Evolutionary conservation across 2,113 vertebrate genomes (phyloP), one percentile per base, ranked within the genome.

Genomic region (Motacilla tschutschensis): DNA sequence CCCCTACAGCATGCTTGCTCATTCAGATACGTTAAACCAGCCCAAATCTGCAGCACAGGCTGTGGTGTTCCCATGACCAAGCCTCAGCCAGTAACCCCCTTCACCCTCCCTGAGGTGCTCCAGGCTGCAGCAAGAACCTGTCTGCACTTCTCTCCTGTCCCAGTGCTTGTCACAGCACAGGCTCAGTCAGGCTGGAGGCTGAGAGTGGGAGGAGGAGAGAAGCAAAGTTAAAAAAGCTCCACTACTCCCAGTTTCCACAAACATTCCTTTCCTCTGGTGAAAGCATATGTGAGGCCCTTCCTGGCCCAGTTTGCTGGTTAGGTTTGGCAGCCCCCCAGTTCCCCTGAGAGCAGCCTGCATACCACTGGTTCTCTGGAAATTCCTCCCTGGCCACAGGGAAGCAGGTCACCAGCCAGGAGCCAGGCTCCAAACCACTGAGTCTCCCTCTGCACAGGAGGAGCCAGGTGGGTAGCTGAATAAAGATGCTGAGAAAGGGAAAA

Each of bases 251-350:
- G 46, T 90, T 88, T 88, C 87, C 92, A 89, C 69, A 88, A 84
- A 57, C 84, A 87, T 87, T 94, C 79, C 83, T 87, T 91, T 92
- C 80, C 75, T 75, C 78, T 94, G 84, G 59, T 93, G 74, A 85
- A 91, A 89, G 77, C 14, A 0, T 47, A n/a, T 65, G 66, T 44
- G 70, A 43, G 47, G 88, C 85, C 62, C 85, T 89, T 93, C 79
- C 87, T 93, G 87, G 90, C 79, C 73, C 76, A 60, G 24, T 71
- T 50, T 87, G 24, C 41, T 17, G 26, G 76, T 79, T 87, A 33
- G 60, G 50, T 73, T 74, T 94, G 90, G 93, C 87, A 90, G 41
- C 8, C 62, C 8, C 65, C 9, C 57, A n/a, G 65, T 53, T 91
- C 79, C 84, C 75, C 46, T 64, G 67, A 57, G 75, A 88, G 64